Evolutionary conservation across 1,140 invertebrate genomes (phyloP), one percentile per base, ranked within the genome.

Genomic region (Bombus breviceps): DNA sequence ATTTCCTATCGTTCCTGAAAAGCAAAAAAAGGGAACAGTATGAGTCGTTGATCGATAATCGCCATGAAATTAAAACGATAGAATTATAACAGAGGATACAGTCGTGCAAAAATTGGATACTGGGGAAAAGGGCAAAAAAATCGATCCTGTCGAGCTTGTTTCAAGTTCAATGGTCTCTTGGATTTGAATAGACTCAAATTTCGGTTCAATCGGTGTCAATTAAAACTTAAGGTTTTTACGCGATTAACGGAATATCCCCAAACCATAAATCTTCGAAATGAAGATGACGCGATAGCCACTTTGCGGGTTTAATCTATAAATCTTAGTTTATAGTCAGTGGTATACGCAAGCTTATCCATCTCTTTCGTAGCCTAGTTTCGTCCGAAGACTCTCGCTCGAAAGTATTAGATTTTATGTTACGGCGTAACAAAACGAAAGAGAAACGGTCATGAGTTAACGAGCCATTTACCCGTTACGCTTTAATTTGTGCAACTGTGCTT

Each of bases 401-500:
- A 72, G 79, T 34, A 3, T 71, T 57, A 5, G 34, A 69, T 47
- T 47, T 39, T 37, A 47, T 12, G 47, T 37, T 28, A 34, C 47
- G 0, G 18, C 2, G 74, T n/a, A 25, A n/a, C 10, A 59, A 12
- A 39, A 43, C 25, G 39, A 41, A 71, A 34, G 53, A 75, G 43
- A 57, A 32, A 68, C 69, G 78, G 32, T 66, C 85, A 59, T 41
- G 79, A 47, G 57, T 88, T 88, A 88, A 88, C 76, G 87, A 88
- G 72, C 86, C 76, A 81, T 88, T 88, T 88, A 88, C 76, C 81
- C 74, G 86, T 85, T 85, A 85, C 74, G 76, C 86, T 53, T 88
- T 88, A 88, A 88, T 88, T 88, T 88, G 62, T 88, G 86, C 87
- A 75, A 80, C 71, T 62, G 71, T 74, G 64, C 59, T 64, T 76